phyloP scores from a whole-genome alignment of 2,797 vertebrate genomes.

The Cossypha niveicapilla region DNA sequence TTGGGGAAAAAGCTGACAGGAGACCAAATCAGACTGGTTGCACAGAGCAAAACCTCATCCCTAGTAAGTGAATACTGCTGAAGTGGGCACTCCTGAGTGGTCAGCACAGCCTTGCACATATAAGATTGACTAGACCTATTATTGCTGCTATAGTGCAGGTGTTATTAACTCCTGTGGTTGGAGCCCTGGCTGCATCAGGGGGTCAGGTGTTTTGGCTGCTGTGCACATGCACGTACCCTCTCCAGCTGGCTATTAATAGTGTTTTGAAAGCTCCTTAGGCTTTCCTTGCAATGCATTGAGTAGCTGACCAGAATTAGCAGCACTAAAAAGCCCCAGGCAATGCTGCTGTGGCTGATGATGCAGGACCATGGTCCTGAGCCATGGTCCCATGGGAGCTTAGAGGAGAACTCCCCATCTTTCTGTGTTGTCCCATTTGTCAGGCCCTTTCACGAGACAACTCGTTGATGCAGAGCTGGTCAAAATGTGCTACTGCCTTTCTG shows the following conservation, averaged over 20 bases:
- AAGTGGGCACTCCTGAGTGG: neutral
- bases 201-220: neutral
- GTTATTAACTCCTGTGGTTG: neutral
- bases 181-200: neutral
- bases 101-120: neutral
- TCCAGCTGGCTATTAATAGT: neutral
- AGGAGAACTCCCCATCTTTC: neutral
- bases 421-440: neutral
- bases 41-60: neutral
- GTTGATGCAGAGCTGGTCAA: neutral
- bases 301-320: neutral
- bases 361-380: neutral
- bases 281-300: neutral
- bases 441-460: neutral
- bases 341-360: neutral
- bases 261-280: neutral
- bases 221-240: neutral
- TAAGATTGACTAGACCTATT: neutral
- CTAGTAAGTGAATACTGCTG: neutral
- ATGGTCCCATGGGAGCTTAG: neutral
- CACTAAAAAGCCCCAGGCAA: neutral
- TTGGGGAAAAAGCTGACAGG: constrained; percentile 87
- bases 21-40: constrained; percentile 3
- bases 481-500: neutral
- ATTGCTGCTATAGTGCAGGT: neutral